Evolutionary conservation across 2,797 vertebrate species (phyloP).

Genomic region (Lagorchestes hirsutus): DNA sequence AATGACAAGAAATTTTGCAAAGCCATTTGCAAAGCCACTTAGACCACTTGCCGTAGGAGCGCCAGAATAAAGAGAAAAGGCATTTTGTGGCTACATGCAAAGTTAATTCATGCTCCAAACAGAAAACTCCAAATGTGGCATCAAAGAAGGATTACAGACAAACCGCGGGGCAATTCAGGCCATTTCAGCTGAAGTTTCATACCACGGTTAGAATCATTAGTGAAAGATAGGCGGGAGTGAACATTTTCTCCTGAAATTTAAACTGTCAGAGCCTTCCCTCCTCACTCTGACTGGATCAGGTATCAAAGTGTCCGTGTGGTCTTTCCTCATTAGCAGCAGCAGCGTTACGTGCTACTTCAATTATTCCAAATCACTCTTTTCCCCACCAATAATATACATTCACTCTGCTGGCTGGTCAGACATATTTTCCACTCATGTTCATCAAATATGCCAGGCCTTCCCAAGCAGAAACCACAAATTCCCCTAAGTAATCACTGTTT

Average conservation of each 20-base stretch:
- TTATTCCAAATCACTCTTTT: constrained; percentile 16
- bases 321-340: constrained; percentile 31
- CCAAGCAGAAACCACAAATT: constrained; percentile 52
- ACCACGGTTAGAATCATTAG: constrained; percentile 7
- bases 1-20: constrained; percentile 79
- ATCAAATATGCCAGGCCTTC: constrained; percentile 5
- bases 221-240: constrained; percentile 6
- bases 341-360: constrained; percentile 35
- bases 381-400: neutral
- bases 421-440: constrained; percentile 16
- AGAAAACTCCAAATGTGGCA: constrained; percentile 10
- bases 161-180: neutral
- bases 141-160: neutral
- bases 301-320: constrained; percentile 8
- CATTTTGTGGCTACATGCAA: constrained; percentile 52
- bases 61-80: constrained; percentile 30
- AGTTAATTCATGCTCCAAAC: constrained; percentile 48
- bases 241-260: constrained; percentile 16
- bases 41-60: neutral
- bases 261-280: neutral
- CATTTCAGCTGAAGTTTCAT: constrained; percentile 4
- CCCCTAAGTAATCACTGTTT: constrained; percentile 17
- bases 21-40: constrained; percentile 54
- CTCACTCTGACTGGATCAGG: neutral
- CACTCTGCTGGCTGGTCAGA: constrained; percentile 36